These are phyloP conservation scores for Thereva nobilitata DNA, from an alignment of 2,888 invertebrate species.

Conservation along the genomic window DNA sequence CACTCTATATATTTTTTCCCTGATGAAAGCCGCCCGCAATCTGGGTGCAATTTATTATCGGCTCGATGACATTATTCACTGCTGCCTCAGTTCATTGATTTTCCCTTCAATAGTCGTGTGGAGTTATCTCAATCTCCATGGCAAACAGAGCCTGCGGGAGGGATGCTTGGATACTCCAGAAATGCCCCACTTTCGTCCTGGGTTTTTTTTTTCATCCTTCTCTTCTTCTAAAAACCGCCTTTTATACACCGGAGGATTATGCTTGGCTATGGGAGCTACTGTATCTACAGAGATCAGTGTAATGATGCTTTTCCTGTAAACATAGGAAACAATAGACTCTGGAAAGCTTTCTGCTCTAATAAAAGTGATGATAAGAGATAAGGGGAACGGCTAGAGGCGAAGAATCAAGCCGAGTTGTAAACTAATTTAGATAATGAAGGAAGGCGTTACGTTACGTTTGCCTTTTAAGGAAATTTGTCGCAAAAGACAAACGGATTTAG, in stretches of 20 bases:
- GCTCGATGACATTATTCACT: slow-evolving; percentile 25
- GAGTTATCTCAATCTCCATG: neutral
- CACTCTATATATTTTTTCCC: slow-evolving; percentile 8
- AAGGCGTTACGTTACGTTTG: slow-evolving; percentile 16
- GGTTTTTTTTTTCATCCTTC: no score
- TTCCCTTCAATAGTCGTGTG: slow-evolving; percentile 10
- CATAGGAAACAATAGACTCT: slow-evolving; percentile 32
- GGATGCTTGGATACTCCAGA: slow-evolving; percentile 10
- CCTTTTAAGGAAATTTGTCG: slow-evolving; percentile 10
- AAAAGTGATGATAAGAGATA: slow-evolving; percentile 32
- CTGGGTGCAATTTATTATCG: slow-evolving; percentile 33
- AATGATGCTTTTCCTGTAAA: slow-evolving; percentile 30
- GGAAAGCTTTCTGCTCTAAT: slow-evolving; percentile 24
- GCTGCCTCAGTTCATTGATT: slow-evolving; percentile 28
- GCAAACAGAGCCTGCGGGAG: slow-evolving; percentile 10
- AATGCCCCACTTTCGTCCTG: slow-evolving; percentile 22
- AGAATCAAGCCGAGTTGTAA: slow-evolving; percentile 31
- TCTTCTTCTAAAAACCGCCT: neutral
- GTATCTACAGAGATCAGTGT: slow-evolving; percentile 26
- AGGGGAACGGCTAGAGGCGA: slow-evolving; percentile 17
- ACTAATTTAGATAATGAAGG: slow-evolving; percentile 38
- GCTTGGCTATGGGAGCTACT: slow-evolving; percentile 6
- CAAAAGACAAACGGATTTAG: no score
- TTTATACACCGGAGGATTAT: slow-evolving; percentile 14
- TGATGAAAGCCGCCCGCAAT: slow-evolving; percentile 16